Evolutionary conservation across 1,140 invertebrate species (phyloP), one percentile per base, ranked within the genome.

Genomic region (Nymphalis io): DNA sequence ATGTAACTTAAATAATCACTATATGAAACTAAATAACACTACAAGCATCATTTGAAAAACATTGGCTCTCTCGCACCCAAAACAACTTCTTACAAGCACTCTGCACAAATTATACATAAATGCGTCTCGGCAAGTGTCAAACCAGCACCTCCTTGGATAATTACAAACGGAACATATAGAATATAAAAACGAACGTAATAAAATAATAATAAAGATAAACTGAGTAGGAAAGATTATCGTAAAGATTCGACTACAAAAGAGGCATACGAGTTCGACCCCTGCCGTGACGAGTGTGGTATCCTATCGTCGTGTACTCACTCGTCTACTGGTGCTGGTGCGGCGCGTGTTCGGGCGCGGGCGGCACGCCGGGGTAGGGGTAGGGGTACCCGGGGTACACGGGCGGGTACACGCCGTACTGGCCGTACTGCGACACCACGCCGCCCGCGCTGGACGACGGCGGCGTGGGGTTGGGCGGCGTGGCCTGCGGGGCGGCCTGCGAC

Each of bases 361-460:
- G 69, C 27, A 46, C 64, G 23, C 74, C 71, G 13, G 73, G 75
- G 75, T 82, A 82, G 10, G 76, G 77, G 78, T 85, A 83, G 48
- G 78, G 74, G 77, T 83, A 84, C 5, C 78, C 80, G 60, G 82
- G 79, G 76, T 84, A 84, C 60, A 80, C 71, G 42, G 70, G 72
- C 59, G 73, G 73, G 62, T 79, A 76, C 61, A 71, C 61, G 46
- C 76, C 74, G 64, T 80, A 82, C 70, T 77, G 77, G 38, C 68
- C 70, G 69, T 75, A 73, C 44, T 73, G 69, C 21, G 63, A 57
- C 38, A 59, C 58, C 18, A 68, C 66, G 27, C 61, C 64, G 40
- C 60, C 51, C 62, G 53, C 60, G 33, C 13, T 38, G n/a, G 62
- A 60, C 3, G 68, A 57, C 60, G 70, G 58, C 10, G 68, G 51